These are phyloP conservation scores for Leucophora obtusa DNA, from an alignment of 2,888 invertebrate genomes.

Conservation along the genomic window DNA sequence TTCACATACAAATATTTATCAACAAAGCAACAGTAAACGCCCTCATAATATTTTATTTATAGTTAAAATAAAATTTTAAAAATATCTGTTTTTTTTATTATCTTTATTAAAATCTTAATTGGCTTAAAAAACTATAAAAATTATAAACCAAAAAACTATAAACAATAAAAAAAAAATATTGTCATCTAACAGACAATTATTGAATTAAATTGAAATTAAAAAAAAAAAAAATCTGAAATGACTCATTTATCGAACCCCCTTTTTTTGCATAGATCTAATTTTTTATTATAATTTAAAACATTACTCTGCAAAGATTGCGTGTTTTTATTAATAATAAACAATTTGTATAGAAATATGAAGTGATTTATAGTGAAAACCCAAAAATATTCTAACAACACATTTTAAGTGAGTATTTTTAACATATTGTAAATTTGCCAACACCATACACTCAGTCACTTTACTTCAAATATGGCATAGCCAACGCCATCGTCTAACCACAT, in stretches of 20 bases:
- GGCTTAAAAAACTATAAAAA: conserved; percentile 34
- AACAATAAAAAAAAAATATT: not conserved
- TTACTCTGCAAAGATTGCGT: conserved; percentile 22
- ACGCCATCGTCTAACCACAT: not conserved
- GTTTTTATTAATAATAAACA: conserved; percentile 23
- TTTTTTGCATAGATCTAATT: conserved; percentile 19
- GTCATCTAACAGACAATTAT: conserved; percentile 31
- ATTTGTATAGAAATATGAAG: conserved; percentile 18
- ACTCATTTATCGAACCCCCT: conserved; percentile 34
- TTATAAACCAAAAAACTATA: not conserved
- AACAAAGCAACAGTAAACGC: conserved; percentile 32
- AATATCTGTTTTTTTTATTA: conserved; percentile 26
- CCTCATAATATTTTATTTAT: conserved; percentile 45
- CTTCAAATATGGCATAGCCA: not conserved
- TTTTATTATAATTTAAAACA: conserved; percentile 22
- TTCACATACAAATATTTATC: not conserved
- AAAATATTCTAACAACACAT: not conserved
- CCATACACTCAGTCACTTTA: conserved; percentile 9
- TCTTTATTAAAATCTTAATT: conserved; percentile 64
- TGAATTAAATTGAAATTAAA: conserved; percentile 31
- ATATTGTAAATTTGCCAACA: conserved; percentile 55
- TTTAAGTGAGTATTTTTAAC: conserved; percentile 24
- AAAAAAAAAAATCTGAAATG: conserved; percentile 17
- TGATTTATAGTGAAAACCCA: conserved; percentile 34
- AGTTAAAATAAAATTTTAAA: conserved; percentile 37